Evolutionary conservation across 1,140 invertebrate genomes (phyloP), one percentile per base, ranked within the genome.

Genomic region (Drosophila novamexicana): DNA sequence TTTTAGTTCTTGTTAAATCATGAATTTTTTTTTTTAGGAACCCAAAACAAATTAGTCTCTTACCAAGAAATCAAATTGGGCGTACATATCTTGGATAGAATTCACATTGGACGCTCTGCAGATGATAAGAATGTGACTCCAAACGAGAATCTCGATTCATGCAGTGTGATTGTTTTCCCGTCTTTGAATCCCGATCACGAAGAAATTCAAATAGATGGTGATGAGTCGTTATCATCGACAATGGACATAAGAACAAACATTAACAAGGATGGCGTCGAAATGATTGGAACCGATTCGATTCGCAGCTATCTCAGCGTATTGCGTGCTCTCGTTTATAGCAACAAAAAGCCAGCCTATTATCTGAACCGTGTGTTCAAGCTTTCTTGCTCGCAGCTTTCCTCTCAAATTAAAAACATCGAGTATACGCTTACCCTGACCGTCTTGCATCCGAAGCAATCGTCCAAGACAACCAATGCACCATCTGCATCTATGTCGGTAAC

Each of bases 121-220:
- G 74, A 93, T 92, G 58, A 92, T 91, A 63, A 92, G 91, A 67
- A 80, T 68, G 36, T 61, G 0, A 16, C 36, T 7, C 39, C 32
- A 2, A 72, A 75, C n/a, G 93, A 94, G 81, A 95, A 95, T 84
- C 90, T 98, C 57, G 98, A 99, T 90, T 97, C 97, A 12, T 99
- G 98, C 93, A 96, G 96, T 34, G 96, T 99, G 42, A 96, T 96
- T 34, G 97, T 99, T 45, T 98, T 98, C 91, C 98, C 98, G 9
- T 97, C 97, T 32, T 93, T 99, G 44, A 98, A 99, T 94, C 97
- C 97, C 0, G 97, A 98, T 92, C 97, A 98, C 92, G 98, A 99
- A 92, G 96, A 96, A 54, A 90, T 92, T 58, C 79, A 90, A 73
- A 84, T 92, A 10, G 90, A 92, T 58, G 80, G 89, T 2, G 90